Base-by-base conservation (phyloP, 2,888 invertebrate genomes). In the Stratiomys singularior region DNA sequence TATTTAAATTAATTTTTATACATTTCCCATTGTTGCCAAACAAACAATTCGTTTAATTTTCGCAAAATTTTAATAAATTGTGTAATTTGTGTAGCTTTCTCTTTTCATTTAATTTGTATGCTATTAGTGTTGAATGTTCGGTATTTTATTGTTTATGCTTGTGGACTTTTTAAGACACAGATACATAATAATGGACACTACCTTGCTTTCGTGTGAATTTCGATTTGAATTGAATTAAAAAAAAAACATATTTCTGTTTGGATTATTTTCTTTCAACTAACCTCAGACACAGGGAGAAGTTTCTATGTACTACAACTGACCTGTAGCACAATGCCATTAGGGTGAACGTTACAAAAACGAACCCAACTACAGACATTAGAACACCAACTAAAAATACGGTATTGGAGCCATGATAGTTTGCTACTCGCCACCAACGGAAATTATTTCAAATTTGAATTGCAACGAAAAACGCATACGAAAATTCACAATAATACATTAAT, bases 301-400 rank as follows among this genome's bases (percentile, higher is more conserved):
- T 96, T 95, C 95, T 95, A 95, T 96, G 95, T 93, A 96, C 96
- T 94, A 96, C 96, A 93, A 96, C 96, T 95, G 96, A 96, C 96
- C 96, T 96, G 95, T 97, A 97, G 95, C 97, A 97, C 92, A 97
- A 94, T 92, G 97, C 97, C 94, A 97, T 94, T 92, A 96, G 94
- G 91, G 97, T 96, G 93, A 97, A 97, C 92, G 96, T 93, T 92
- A 97, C 93, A 94, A 97, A 97, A 92, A 97, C 97, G 92, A 96
- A 96, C 93, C 96, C 97, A 93, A 97, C 96, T 92, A 96, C 96
- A 92, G 96, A 96, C 93, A 97, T 96, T 92, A 97, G 95, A 91
- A 96, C 95, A 92, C 93, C 95, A 90, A 97, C 97, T 92, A 97
- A 94, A 93, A 95, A 95, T 90, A 96, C 95, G 91, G 96, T 96